Base-by-base conservation (phyloP, 2,888 invertebrate species). In the Aleiodes testaceus region DNA sequence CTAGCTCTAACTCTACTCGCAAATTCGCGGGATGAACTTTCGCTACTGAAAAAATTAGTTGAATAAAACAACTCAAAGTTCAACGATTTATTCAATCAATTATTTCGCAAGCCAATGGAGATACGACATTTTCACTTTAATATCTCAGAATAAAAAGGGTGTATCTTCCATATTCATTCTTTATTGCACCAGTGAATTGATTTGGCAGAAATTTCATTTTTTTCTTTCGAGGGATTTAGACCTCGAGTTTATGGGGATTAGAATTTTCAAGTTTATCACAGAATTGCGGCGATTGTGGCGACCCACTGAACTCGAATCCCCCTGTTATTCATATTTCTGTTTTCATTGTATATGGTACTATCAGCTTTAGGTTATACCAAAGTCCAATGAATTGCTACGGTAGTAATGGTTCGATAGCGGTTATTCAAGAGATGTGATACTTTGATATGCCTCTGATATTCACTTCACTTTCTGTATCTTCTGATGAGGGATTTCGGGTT, bases 401-500 rank as follows among this genome's bases (percentile, higher is more conserved):
- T 42, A 16, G 16, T 59, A 18, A 53, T 30, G 30, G 53, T 5
- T 59, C 20, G 53, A 53, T 53, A 53, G 14, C 26, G 45, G 14
- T 45, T 45, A 45, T 45, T 45, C 45, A 45, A 45, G 45, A 45
- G 45, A 45, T 45, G 9, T 45, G 45, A 45, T 11, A 11, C 45
- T 45, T 22, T 14, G 44, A 36, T 44, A 61, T 20, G 42, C n/a
- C 11, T 47, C 36, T 11, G 22, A 47, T 70, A 70, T 75, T 71
- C 44, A 65, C 16, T 44, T 16, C n/a, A 14, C 30, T 30, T 18
- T 26, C 14, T 47, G 3, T 65, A 67, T 70, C 70, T 67, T 30
- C 55, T 16, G 18, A 47, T 16, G n/a, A n/a, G 1, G 0, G 16
- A 49, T 49, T 49, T 18, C n/a, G n/a, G n/a, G n/a, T n/a, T n/a